phyloP scores from a whole-genome alignment of 2,113 vertebrate species.

The Glaucidium brasilianum region DNA sequence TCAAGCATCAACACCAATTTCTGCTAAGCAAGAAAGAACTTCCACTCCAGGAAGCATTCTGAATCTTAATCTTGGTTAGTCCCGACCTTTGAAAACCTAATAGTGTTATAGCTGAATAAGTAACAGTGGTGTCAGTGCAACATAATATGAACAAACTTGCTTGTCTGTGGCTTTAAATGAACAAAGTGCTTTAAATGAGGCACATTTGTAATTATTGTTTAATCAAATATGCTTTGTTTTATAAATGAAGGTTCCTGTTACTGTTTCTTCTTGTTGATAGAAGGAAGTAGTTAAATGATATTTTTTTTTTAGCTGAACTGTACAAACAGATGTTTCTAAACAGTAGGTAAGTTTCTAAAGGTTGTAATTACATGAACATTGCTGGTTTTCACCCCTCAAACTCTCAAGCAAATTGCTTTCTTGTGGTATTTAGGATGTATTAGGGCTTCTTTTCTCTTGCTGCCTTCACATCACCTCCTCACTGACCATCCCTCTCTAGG shows the following conservation, averaged over 20 bases:
- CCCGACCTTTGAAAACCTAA: background rate
- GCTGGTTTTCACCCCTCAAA: background rate
- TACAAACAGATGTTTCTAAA: background rate
- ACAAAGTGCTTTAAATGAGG: background rate
- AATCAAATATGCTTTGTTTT: background rate
- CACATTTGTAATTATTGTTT: background rate
- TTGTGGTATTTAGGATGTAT: background rate
- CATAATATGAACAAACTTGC: background rate
- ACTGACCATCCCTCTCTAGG: background rate
- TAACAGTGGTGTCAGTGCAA: background rate
- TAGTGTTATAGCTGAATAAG: background rate
- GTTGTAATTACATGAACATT: background rate
- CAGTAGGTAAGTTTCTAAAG: background rate
- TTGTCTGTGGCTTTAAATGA: background rate
- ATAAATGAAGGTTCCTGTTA: background rate
- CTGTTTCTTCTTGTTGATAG: background rate
- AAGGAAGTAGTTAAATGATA: background rate
- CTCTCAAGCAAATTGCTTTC: background rate
- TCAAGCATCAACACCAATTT: constrained; percentile 78
- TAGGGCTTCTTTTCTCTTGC: background rate
- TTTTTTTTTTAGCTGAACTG: background rate
- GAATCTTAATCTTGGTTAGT: constrained; percentile 96
- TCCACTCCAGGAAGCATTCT: constrained; percentile 91
- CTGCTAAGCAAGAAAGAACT: constrained; percentile 85
- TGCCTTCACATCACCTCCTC: background rate